phyloP scores from a whole-genome alignment of 1,140 invertebrate species.

The Diplogasteroides magnus region DNA sequence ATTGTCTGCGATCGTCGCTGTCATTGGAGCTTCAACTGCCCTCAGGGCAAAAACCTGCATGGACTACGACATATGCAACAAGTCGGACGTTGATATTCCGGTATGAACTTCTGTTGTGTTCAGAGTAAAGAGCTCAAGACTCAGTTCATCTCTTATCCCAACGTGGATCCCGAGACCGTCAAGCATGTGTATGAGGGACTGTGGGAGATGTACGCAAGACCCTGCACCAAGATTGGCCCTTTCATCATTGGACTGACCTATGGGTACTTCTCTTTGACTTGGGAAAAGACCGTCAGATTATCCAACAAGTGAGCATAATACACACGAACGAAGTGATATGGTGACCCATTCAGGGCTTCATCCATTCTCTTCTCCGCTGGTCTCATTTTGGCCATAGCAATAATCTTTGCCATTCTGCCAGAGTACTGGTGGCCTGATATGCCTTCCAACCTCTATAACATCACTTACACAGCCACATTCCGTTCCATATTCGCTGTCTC shows the following conservation, averaged over 20 bases:
- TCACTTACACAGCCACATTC: neutral
- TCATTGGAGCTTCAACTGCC: slow-evolving; percentile 34
- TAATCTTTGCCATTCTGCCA: neutral
- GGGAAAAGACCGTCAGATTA: neutral
- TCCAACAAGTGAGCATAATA: neutral
- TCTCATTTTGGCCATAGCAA: neutral
- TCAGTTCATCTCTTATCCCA: slow-evolving; percentile 48
- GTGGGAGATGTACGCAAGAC: slow-evolving; percentile 50
- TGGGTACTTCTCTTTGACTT: slow-evolving; percentile 31
- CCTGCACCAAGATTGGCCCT: slow-evolving; percentile 48
- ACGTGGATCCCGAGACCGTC: slow-evolving; percentile 14
- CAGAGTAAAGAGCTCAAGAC: slow-evolving; percentile 18
- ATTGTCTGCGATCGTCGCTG: slow-evolving; percentile 15
- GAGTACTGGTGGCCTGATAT: neutral
- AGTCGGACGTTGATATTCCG: slow-evolving; percentile 51
- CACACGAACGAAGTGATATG: neutral
- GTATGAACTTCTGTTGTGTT: slow-evolving; percentile 19
- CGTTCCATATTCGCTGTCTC: neutral
- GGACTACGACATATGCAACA: slow-evolving; percentile 48
- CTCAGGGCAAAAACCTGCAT: slow-evolving; percentile 41
- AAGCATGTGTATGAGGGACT: slow-evolving; percentile 40
- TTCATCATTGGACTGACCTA: slow-evolving; percentile 49
- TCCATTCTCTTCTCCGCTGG: neutral
- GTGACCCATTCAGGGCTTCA: neutral
- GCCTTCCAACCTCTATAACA: neutral